Evolutionary conservation across 2,113 vertebrate species (phyloP), one percentile per base, ranked within the genome.

Genomic region (Gobius niger): DNA sequence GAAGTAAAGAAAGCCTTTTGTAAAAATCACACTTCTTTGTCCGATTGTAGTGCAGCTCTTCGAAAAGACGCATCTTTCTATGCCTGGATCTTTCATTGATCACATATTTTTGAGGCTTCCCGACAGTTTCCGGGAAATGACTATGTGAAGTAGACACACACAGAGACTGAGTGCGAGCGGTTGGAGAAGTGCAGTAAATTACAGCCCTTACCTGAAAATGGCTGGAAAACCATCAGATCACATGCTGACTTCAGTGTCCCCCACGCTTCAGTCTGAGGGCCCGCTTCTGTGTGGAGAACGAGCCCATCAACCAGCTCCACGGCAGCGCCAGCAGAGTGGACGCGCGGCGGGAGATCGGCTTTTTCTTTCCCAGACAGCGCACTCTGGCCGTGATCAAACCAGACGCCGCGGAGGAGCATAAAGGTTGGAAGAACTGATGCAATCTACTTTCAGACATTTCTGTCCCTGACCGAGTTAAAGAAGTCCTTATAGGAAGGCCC

Each of bases 331-430:
- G 66, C 47, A 51, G 11, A 0, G 77, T 91, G 63, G 92, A 89
- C 16, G 93, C 92, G 10, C 82, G 91, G 46, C 73, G 9, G 65
- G 92, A 93, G 81, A 90, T 94, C 77, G 53, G 63, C 73, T 92
- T 92, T 79, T 92, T 94, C 86, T 94, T 94, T 83, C 91, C 91
- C 14, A 76, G 64, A 53, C 88, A 94, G 73, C 75, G 70, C 18
- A 94, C 92, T 0, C 85, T 94, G 78, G 92, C 92, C 5, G 77
- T 92, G 47, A 92, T 94, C 69, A 94, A 93, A 84, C 93, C 92
- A 0, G 86, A 93, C 51, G 88, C 85, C n/a, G 40, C 86, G 73
- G 77, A 91, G 62, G 68, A 91, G n/a, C 87, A 92, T 75, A 87
- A 41, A 92, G 91, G 92, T 94, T 40, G 18, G 46, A 41, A 8